Base-by-base conservation (phyloP, 2,797 vertebrate species). In the Falco naumanni region DNA sequence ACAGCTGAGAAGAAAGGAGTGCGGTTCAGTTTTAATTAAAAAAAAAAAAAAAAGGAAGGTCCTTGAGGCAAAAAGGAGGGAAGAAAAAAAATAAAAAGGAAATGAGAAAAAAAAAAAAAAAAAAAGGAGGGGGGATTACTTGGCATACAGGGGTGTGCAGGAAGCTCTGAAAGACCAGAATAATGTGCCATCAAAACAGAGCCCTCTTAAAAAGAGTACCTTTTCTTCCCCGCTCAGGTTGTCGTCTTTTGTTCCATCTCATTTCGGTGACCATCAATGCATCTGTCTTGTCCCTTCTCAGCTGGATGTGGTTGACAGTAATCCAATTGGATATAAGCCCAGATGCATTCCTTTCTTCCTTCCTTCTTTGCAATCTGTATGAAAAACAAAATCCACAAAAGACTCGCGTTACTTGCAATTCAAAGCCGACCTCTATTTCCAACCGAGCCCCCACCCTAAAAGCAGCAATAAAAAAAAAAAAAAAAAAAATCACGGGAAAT, bases 1-100 rank as follows among this genome's bases (percentile, higher is more conserved):
- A 87, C 64, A 87, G 95, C 87, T 68, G 93, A 92, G 90, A 87
- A 64, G 89, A 87, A 96, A 93, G 77, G 84, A 95, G 64, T 39
- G 64, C 69, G 74, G 84, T 2, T 71, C 65, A 79, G 76, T 87
- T 91, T 31, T 18, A 50, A 66, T 56, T 41, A 11, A 28, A 84
- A 80, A 60, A 76, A 31, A 29, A 54, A 21, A 47, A 16, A 66
- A 61, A 78, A 81, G 43, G 26, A 22, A 83, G 87, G 33, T 18
- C 51, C 50, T 74, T 13, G 39, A 84, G 41, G 39, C 26, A 78
- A 53, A 89, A 77, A 54, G 7, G 29, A 7, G 12, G 4, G 29
- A 15, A 15, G 41, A 15, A 16, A 16, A 43, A 43, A 43, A 43
- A 41, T 48, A 43, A 57, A 94, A 57, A 48, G 37, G 37, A 37